A percentile compares a stretch with the other conserved stretches of the same genome.
These are phyloP conservation scores for Mesitornis unicolor DNA, from an alignment of 2,113 vertebrate genomes.

Conservation along the genomic window DNA sequence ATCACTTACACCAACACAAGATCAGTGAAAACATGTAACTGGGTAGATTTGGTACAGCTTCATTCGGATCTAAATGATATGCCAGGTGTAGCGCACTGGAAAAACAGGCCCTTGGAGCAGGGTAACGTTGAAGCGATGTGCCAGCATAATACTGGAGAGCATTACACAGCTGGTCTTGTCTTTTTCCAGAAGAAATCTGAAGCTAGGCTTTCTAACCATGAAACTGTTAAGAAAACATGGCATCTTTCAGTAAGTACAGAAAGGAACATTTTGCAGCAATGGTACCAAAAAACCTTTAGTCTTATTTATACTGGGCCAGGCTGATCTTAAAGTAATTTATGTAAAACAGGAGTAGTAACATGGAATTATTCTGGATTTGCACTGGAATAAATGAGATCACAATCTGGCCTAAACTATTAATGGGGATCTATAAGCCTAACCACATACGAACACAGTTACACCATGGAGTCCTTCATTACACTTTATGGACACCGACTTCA, in stretches of 20 bases:
- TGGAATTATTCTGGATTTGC: slow-evolving; percentile 36
- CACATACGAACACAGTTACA: slow-evolving; percentile 12
- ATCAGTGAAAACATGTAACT: neutral
- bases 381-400: slow-evolving; percentile 61
- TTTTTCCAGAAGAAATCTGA: slow-evolving; percentile 21
- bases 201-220: neutral
- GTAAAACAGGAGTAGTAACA: slow-evolving; percentile 2
- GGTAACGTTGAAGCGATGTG: neutral
- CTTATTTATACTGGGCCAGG: neutral
- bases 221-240: neutral
- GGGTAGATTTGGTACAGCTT: neutral
- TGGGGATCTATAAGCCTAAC: slow-evolving; percentile 26
- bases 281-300: neutral
- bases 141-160: neutral
- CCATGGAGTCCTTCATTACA: slow-evolving; percentile 21
- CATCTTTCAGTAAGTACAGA: neutral
- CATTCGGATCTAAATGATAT: neutral
- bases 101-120: neutral
- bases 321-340: slow-evolving; percentile 7
- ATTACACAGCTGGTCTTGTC: neutral
- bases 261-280: neutral
- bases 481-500: slow-evolving; percentile 54
- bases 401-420: slow-evolving; percentile 29
- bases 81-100: neutral
- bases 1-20: neutral